Conservation (phyloP, 2,113 vertebrate species). For the Picathartes gymnocephalus region DNA sequence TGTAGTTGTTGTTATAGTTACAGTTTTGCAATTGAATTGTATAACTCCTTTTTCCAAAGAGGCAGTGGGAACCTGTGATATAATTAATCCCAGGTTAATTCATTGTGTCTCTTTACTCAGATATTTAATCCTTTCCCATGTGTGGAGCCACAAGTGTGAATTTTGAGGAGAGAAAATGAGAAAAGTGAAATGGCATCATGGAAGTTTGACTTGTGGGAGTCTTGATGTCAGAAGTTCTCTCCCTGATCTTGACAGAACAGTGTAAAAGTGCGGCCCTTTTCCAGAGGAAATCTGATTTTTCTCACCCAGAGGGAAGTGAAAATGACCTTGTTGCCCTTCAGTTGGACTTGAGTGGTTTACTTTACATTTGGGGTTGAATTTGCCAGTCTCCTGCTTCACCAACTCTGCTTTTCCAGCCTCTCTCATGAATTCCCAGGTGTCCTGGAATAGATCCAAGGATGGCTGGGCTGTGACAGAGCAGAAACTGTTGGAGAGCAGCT, state of each 20-base stretch:
- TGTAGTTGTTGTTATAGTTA: not conserved
- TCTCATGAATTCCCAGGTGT: not conserved
- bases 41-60: not conserved
- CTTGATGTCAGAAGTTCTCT: not conserved
- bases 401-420: rapidly evolving
- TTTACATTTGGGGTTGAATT: not conserved
- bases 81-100: not conserved
- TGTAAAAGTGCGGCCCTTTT: not conserved
- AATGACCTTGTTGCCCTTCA: not conserved
- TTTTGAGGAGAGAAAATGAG: not conserved
- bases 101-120: rapidly evolving
- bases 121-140: not conserved
- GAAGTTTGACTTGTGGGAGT: not conserved
- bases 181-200: not conserved
- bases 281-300: not conserved
- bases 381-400: not conserved
- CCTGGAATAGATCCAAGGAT: not conserved
- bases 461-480: not conserved
- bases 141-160: not conserved
- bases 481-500: not conserved
- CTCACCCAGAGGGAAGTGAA: not conserved
- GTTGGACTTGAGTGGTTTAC: rapidly evolving
- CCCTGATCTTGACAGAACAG: not conserved
- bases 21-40: not conserved
- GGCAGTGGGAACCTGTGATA: not conserved